Conservation (phyloP, 2,797 vertebrate genomes). For the Urosaurus nigricauda region DNA sequence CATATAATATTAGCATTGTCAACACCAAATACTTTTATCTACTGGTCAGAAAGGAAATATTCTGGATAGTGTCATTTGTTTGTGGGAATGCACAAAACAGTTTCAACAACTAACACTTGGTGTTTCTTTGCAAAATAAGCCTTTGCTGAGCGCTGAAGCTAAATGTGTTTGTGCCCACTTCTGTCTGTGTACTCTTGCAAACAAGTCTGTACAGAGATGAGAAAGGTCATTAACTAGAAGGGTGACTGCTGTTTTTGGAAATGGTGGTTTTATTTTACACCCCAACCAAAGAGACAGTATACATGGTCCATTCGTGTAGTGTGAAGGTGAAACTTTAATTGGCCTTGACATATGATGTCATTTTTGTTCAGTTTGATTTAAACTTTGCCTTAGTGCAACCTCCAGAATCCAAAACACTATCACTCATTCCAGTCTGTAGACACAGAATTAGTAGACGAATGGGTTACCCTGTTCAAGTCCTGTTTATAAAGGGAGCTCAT, state of each 20-base stretch:
- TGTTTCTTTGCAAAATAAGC: conserved; percentile 87
- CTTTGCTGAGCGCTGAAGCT: conserved; percentile 70
- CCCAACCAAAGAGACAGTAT: conserved; percentile 56
- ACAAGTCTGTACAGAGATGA: conserved; percentile 57
- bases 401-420: neutral
- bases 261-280: conserved; percentile 55
- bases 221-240: conserved; percentile 75
- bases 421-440: neutral
- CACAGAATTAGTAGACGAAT: neutral
- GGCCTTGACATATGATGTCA: conserved; percentile 45
- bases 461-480: neutral
- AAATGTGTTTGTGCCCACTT: conserved; percentile 72
- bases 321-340: conserved; percentile 64
- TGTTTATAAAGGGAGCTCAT: neutral
- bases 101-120: conserved; percentile 86
- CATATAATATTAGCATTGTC: conserved; percentile 90
- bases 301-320: conserved; percentile 50
- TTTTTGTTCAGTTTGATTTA: conserved; percentile 47
- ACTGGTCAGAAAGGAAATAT: conserved; percentile 79
- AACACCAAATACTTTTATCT: conserved; percentile 81
- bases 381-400: neutral
- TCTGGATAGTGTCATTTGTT: conserved; percentile 80
- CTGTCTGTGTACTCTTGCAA: conserved; percentile 72
- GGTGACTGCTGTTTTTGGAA: conserved; percentile 57
- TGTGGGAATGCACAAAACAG: conserved; percentile 81